Conservation (phyloP, 2,113 vertebrate species). For the Macaca nemestrina region DNA sequence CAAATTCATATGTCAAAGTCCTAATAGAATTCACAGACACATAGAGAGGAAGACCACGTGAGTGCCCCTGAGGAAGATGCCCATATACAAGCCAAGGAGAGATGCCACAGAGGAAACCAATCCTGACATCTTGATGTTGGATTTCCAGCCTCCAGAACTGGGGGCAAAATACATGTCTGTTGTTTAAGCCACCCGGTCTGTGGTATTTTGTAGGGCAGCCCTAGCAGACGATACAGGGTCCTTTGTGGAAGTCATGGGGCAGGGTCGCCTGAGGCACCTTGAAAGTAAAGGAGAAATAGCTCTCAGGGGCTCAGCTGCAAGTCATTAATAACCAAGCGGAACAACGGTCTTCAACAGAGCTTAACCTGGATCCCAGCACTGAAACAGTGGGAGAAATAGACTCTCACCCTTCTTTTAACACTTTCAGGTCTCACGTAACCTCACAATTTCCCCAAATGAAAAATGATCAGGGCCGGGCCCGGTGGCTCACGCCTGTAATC, state of each 20-base stretch:
- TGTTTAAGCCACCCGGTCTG: background rate
- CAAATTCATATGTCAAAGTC: background rate
- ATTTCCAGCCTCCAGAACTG: background rate
- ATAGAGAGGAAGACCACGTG: background rate
- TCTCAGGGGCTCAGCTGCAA: too few relatives aligned
- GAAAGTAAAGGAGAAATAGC: background rate
- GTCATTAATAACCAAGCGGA: background rate
- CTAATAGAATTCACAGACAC: background rate
- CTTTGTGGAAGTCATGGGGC: background rate
- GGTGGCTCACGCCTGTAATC: too few relatives aligned
- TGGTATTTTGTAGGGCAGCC: background rate
- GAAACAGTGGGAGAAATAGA: background rate
- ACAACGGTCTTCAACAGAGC: background rate
- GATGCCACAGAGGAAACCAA: background rate
- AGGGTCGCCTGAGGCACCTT: background rate
- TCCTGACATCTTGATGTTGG: background rate
- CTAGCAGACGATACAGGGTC: too few relatives aligned
- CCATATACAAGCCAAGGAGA: background rate
- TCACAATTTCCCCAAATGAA: background rate
- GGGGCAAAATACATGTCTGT: background rate
- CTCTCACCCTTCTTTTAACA: background rate
- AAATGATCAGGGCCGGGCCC: fast-evolving
- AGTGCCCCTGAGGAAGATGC: background rate
- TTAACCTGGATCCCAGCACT: too few relatives aligned
- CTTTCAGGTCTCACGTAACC: background rate